These are phyloP conservation scores for Drosophila infuscata DNA, from an alignment of 2,888 invertebrate genomes.

Conservation along the genomic window DNA sequence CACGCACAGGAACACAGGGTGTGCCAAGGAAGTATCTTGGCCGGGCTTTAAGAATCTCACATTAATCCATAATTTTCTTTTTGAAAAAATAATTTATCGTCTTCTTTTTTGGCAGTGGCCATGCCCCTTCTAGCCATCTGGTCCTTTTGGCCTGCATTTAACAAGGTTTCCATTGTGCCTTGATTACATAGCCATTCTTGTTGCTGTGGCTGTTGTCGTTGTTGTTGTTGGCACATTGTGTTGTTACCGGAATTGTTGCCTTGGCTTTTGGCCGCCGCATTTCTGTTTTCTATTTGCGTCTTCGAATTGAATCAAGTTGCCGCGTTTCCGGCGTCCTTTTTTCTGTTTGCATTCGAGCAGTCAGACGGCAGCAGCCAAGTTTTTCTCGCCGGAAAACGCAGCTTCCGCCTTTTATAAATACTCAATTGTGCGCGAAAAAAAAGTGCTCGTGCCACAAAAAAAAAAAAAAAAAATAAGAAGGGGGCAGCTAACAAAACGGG, in stretches of 20 bases:
- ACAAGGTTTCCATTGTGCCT: slow-evolving; percentile 61
- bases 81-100: slow-evolving; percentile 45
- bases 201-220: slow-evolving; percentile 33
- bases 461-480: background rate
- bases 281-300: slow-evolving; percentile 69
- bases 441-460: slow-evolving; percentile 6
- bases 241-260: slow-evolving; percentile 49
- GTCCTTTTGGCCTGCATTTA: slow-evolving; percentile 41
- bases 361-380: slow-evolving; percentile 63
- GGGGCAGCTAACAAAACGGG: slow-evolving; percentile 29
- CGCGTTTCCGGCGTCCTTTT: slow-evolving; percentile 59
- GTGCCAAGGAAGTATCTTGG: background rate
- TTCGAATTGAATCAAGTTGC: slow-evolving; percentile 76
- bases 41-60: slow-evolving; percentile 9
- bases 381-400: slow-evolving; percentile 76
- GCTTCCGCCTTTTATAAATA: slow-evolving; percentile 75
- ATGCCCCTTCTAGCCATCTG: slow-evolving; percentile 16
- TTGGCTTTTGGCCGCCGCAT: slow-evolving; percentile 57
- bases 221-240: slow-evolving; percentile 40
- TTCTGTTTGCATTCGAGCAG: slow-evolving; percentile 19
- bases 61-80: slow-evolving; percentile 57
- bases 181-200: slow-evolving; percentile 62
- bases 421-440: slow-evolving; percentile 65
- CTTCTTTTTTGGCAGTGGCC: slow-evolving; percentile 26
- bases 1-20: background rate